Evolutionary conservation across 2,113 vertebrate species (phyloP).

Genomic region (Pachypanchax playfairii): DNA sequence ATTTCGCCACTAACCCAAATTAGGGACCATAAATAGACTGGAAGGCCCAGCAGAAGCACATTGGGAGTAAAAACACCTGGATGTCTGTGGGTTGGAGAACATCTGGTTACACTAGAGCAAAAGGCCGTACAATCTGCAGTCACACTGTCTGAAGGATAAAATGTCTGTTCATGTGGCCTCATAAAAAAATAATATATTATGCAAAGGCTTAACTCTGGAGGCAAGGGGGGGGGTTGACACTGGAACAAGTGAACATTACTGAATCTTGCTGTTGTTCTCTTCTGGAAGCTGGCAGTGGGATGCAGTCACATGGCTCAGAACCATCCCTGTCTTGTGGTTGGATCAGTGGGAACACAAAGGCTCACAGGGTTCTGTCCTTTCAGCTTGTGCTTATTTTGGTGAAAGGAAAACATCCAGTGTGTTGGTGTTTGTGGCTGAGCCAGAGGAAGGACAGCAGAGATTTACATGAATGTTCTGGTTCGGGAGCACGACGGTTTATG

Average conservation of each 20-base stretch:
- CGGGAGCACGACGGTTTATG: slow-evolving; percentile 11
- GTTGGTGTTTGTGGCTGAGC: neutral
- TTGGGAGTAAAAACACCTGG: no score
- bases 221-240: slow-evolving; percentile 15
- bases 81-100: slow-evolving; percentile 7
- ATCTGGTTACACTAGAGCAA: slow-evolving; percentile 25
- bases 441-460: slow-evolving; percentile 5
- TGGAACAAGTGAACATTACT: slow-evolving; percentile 47
- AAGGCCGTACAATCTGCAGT: neutral
- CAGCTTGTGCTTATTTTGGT: slow-evolving; percentile 40
- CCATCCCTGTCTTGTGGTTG: slow-evolving; percentile 59
- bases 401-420: slow-evolving; percentile 31
- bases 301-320: slow-evolving; percentile 61
- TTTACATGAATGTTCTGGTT: slow-evolving; percentile 7
- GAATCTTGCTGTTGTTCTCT: slow-evolving; percentile 68
- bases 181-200: slow-evolving; percentile 7
- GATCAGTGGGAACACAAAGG: slow-evolving; percentile 58
- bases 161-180: neutral
- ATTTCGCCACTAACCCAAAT: no score
- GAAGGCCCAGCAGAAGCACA: no score
- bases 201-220: slow-evolving; percentile 16
- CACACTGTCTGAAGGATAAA: neutral
- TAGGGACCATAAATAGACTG: no score
- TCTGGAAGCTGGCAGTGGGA: slow-evolving; percentile 63
- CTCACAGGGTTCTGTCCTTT: slow-evolving; percentile 44